Evolutionary conservation across 2,888 invertebrate genomes (phyloP), one percentile per base, ranked within the genome.

Genomic region (Icerya purchasi): DNA sequence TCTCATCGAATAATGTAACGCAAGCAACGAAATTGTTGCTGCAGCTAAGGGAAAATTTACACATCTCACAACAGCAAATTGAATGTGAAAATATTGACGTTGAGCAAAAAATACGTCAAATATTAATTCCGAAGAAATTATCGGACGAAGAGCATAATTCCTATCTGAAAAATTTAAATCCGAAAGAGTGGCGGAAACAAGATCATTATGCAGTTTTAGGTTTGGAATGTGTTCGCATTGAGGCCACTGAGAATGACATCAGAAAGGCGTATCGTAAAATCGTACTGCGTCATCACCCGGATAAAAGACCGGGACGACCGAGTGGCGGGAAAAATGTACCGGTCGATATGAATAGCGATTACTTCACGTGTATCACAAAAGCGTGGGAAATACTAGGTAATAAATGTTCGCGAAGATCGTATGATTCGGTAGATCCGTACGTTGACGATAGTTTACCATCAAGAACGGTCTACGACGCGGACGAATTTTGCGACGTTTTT

Each of bases 311-410:
- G 77, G 86, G 85, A 2, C n/a, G n/a, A n/a, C n/a, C n/a, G n/a
- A n/a, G n/a, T n/a, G n/a, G n/a, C n/a, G n/a, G n/a, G n/a, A n/a
- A n/a, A n/a, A 92, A 92, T 2, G 88, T 92, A 72, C 86, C 88
- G 65, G 80, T 91, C 49, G 80, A 83, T 63, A 80, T 83, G 2
- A 93, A 94, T 66, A 89, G 92, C 68, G 97, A 97, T 74, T 97
- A 97, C 73, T 98, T 97, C 72, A 92, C 94, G 0, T 97, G 97
- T 71, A 98, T 99, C 66, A 97, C 96, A 1, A 89, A 89, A 77
- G 96, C 96, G 5, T 93, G 91, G 75, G 96, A 97, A 75, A 88
- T 84, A 61, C 72, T 86, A 59, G 91, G 93, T 1, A 87, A 82
- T 65, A 78, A 84, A 14, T 72, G 77, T 22, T 88, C 86, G 68